Evolutionary conservation across 2,113 vertebrate genomes (phyloP), one percentile per base, ranked within the genome.

Genomic region (Amazona vittata): DNA sequence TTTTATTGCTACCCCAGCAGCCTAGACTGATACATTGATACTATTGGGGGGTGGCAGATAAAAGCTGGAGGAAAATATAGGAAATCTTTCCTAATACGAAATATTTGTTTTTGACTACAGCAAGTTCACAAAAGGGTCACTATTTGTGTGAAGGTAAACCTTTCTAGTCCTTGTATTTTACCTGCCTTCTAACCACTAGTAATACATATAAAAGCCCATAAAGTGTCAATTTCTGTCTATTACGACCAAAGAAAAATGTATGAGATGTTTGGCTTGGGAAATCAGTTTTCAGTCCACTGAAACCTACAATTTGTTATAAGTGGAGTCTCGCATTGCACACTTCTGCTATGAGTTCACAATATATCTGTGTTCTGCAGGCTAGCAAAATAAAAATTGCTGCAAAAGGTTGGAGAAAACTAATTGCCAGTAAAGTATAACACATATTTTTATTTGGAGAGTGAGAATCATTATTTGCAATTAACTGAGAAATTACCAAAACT

Each of bases 181-280:
- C 37, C 39, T 92, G n/a, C 21, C 49, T 64, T 74, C 71, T 86
- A 74, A 91, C 39, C 25, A 77, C n/a, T 71, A 65, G 22, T 68
- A 82, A 83, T 79, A 47, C 31, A 83, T 37, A 74, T 50, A 80
- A 25, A 91, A 71, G 25, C 49, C 65, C 35, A 91, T 80, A 80
- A 94, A 82, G 15, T 33, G 44, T 53, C 69, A 83, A 73, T 92
- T 96, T 83, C 57, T 89, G 25, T 89, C 93, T 85, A 65, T 89
- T 94, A 65, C 4, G 91, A 81, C 55, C 14, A 79, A 86, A 90
- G 44, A 39, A 87, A 95, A 89, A 78, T 10, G 11, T 64, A 67
- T 71, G 76, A 83, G 55, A 62, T 57, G 13, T 74, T 96, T 91
- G 91, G 33, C 55, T 85, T 92, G 89, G 89, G 90, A 93, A 96